Percentiles rank a stretch among this genome's conserved stretches.
Evolutionary conservation across 2,113 vertebrate genomes (phyloP).

Genomic region (Vulpes ferrilata): DNA sequence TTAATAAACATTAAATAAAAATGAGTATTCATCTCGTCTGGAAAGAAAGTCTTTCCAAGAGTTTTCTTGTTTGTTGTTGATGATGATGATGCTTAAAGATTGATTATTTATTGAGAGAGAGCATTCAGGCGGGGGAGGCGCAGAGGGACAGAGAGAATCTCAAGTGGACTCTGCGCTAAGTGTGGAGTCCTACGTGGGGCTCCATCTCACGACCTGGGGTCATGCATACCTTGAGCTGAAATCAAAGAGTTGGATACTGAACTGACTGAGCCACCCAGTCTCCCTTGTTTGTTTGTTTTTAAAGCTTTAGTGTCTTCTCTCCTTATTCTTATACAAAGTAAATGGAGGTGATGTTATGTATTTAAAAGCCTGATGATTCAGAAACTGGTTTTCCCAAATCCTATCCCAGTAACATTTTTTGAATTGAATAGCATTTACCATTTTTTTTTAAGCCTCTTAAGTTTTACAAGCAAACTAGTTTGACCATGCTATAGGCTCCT

Average conservation of each 20-base stretch:
- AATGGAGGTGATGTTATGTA: neutral
- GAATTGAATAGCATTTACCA: neutral
- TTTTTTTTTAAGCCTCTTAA: neutral
- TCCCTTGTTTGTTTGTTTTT: neutral
- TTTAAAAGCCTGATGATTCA: neutral
- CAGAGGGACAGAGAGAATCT: neutral
- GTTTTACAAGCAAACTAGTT: neutral
- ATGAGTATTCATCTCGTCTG: neutral
- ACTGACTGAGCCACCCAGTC: neutral
- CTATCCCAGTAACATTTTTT: neutral
- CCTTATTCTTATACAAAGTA: neutral
- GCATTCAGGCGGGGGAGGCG: fast-evolving
- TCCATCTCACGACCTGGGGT: neutral
- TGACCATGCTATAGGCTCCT: neutral
- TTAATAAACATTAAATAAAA: slow-evolving; percentile 1
- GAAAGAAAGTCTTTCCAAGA: neutral
- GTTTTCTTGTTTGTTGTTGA: neutral
- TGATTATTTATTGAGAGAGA: neutral
- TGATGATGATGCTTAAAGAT: neutral
- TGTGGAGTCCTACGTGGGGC: neutral
- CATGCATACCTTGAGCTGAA: neutral
- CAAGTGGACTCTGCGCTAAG: neutral
- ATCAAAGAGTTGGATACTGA: neutral
- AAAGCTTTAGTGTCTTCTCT: neutral
- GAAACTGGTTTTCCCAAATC: neutral